Percentiles rank a stretch among this genome's conserved stretches.
Evolutionary conservation across 2,888 invertebrate genomes (phyloP).

Genomic region (Leistus spinibarbis): DNA sequence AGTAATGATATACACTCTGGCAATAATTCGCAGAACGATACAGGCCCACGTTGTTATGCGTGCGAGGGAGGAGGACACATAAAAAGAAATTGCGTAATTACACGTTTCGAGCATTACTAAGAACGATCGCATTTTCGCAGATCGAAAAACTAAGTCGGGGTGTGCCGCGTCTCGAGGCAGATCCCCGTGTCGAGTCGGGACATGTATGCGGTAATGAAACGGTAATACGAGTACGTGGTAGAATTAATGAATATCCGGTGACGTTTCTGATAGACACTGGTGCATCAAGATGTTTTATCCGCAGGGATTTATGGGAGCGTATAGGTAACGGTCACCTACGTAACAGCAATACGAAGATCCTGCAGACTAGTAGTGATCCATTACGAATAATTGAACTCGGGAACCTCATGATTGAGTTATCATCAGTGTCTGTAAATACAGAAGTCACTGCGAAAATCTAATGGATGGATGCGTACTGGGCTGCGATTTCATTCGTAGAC

Average conservation of each 20-base stretch:
- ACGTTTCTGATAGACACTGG: conserved; percentile 7
- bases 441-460: background rate
- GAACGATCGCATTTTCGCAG: too few relatives aligned
- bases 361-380: background rate
- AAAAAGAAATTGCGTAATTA: too few relatives aligned
- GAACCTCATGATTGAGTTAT: background rate
- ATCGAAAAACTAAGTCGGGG: too few relatives aligned
- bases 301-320: background rate
- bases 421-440: background rate
- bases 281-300: conserved; percentile 7
- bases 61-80: too few relatives aligned
- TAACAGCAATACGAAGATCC: background rate
- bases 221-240: background rate
- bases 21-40: too few relatives aligned
- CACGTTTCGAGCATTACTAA: too few relatives aligned
- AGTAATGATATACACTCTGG: too few relatives aligned
- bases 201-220: background rate
- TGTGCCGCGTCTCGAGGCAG: too few relatives aligned
- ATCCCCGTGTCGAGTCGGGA: too few relatives aligned
- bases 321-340: background rate
- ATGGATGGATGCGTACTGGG: conserved; percentile 4
- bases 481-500: too few relatives aligned
- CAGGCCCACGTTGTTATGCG: too few relatives aligned
- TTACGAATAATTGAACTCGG: background rate
- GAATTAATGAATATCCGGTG: background rate